phyloP scores from a whole-genome alignment of 2,888 invertebrate genomes.

The Torymus texanus region DNA sequence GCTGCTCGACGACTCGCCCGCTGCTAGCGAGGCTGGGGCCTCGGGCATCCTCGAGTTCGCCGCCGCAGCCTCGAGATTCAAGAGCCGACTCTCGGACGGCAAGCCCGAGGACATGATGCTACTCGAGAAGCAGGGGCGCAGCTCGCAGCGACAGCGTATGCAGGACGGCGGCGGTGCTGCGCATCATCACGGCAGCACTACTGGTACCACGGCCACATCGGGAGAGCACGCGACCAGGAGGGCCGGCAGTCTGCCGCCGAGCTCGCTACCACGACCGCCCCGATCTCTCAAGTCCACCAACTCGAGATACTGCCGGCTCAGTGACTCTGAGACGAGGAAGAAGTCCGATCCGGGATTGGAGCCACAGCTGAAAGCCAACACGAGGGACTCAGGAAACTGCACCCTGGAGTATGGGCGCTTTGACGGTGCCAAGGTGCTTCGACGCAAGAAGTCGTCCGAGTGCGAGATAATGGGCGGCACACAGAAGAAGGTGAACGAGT shows the following conservation, averaged over 20 bases:
- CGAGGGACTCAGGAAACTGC: conserved; percentile 72
- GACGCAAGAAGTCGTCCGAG: conserved; percentile 68
- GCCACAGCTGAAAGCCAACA: conserved; percentile 30
- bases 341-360: conserved; percentile 69
- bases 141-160: conserved; percentile 85
- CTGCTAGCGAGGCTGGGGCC: conserved; percentile 70
- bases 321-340: conserved; percentile 71
- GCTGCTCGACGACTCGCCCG: conserved; percentile 70
- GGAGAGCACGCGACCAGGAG: conserved; percentile 59
- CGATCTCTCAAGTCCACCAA: conserved; percentile 75
- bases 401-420: conserved; percentile 71
- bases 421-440: conserved; percentile 65
- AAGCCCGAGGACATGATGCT: conserved; percentile 84
- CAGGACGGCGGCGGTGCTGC: conserved; percentile 69
- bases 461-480: conserved; percentile 59
- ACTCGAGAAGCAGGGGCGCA: conserved; percentile 85
- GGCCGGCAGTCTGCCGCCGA: conserved; percentile 82
- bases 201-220: conserved; percentile 16
- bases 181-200: conserved; percentile 58
- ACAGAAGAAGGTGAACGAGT: conserved; percentile 75
- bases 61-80: conserved; percentile 66
- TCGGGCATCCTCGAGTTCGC: conserved; percentile 74
- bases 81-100: conserved; percentile 72
- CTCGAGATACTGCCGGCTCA: conserved; percentile 71
- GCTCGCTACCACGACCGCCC: conserved; percentile 84